Conservation (phyloP, 1,140 invertebrate species). For the Lethrus apterus region DNA sequence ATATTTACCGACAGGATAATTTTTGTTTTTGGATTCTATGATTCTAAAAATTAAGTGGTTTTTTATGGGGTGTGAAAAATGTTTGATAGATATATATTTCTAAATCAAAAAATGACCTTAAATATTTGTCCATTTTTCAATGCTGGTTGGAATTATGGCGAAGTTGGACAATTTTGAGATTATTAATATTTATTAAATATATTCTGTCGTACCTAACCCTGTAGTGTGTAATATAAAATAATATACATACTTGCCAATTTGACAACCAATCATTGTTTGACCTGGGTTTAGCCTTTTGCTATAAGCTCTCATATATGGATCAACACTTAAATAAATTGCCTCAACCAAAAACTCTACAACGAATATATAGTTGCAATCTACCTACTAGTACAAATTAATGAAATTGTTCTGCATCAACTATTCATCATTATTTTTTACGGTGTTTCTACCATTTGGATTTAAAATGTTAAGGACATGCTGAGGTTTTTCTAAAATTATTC, state of each 20-base stretch:
- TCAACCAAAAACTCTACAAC: conserved; percentile 50
- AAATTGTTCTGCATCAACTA: conserved; percentile 18
- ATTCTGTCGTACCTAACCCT: too few species aligned
- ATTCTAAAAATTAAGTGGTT: conserved; percentile 40
- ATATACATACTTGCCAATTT: conserved; percentile 10
- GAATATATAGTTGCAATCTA: conserved; percentile 19
- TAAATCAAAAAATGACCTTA: too few species aligned
- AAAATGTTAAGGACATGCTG: too few species aligned
- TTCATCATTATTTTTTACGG: conserved; percentile 56
- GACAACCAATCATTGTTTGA: conserved; percentile 12
- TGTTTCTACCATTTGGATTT: conserved; percentile 54
- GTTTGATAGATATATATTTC: too few species aligned
- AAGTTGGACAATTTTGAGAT: too few species aligned
- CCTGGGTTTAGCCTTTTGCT: too few species aligned
- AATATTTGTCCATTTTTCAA: too few species aligned
- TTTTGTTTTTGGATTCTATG: conserved; percentile 53
- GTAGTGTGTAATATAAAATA: too few species aligned
- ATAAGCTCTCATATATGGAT: conserved; percentile 53
- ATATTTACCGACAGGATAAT: conserved; percentile 52
- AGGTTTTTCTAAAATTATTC: too few species aligned
- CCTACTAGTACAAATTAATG: background rate
- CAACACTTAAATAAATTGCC: conserved; percentile 55
- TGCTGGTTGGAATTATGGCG: too few species aligned
- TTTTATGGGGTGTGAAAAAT: background rate
- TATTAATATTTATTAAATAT: too few species aligned